Conservation (phyloP, 1,140 invertebrate species). For the Anastrepha ludens region DNA sequence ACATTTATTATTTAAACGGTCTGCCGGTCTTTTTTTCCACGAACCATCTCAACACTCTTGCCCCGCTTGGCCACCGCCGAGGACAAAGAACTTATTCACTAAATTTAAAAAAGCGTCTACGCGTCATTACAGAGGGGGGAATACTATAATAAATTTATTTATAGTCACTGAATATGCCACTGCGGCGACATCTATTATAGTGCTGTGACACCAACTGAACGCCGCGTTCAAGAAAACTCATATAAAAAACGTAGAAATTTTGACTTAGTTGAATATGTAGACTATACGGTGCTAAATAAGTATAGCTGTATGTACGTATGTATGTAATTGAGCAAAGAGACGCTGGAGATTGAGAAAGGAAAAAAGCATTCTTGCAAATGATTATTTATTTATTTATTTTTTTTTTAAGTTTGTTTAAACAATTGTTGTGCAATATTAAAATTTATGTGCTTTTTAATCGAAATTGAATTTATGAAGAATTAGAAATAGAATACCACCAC, state of each 20-base stretch:
- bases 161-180: constrained; percentile 40
- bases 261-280: neutral
- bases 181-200: constrained; percentile 17
- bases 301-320: neutral
- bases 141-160: constrained; percentile 52
- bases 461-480: neutral
- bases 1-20: constrained; percentile 17
- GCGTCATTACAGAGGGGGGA: constrained; percentile 48
- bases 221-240: neutral
- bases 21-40: neutral
- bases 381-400: constrained; percentile 30
- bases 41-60: neutral
- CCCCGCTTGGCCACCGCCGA: neutral
- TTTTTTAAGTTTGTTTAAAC: neutral
- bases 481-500: no score
- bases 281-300: neutral
- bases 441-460: constrained; percentile 15
- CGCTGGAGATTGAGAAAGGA: neutral
- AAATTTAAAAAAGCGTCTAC: constrained; percentile 52
- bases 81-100: constrained; percentile 33
- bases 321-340: neutral
- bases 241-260: constrained; percentile 12
- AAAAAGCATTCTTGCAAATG: neutral
- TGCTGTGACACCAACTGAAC: constrained; percentile 47
- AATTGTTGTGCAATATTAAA: constrained; percentile 32